Evolutionary conservation across 2,797 vertebrate species (phyloP).

Genomic region (Esox masquinongy): DNA sequence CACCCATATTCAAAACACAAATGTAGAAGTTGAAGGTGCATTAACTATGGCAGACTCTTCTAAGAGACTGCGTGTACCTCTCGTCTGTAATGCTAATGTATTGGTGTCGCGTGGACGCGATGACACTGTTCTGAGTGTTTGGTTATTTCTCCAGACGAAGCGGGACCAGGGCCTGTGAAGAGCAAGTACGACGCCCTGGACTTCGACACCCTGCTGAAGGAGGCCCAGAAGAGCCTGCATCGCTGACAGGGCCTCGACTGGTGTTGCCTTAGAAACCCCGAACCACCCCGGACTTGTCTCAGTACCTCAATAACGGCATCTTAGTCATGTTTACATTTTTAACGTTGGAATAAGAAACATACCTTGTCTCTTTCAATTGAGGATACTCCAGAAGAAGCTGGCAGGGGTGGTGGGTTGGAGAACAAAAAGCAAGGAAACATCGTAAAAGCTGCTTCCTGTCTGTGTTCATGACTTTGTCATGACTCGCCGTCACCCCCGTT

Average conservation of each 20-base stretch:
- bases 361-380: constrained; percentile 66
- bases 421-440: constrained; percentile 49
- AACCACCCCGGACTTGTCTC: constrained; percentile 78
- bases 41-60: background rate
- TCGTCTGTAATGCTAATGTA: background rate
- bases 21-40: background rate
- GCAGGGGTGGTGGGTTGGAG: constrained; percentile 48
- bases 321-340: constrained; percentile 99
- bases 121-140: background rate
- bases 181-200: constrained; percentile 98
- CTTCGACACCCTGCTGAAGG: constrained; percentile 98
- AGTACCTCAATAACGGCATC: constrained; percentile 96
- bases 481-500: constrained; percentile 31
- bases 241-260: constrained; percentile 76
- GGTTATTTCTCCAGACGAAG: constrained; percentile 73
- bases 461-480: constrained; percentile 59
- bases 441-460: constrained; percentile 68
- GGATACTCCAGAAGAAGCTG: constrained; percentile 65
- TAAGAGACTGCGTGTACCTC: too few species aligned
- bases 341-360: constrained; percentile 82
- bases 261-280: constrained; percentile 63
- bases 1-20: background rate
- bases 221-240: constrained; percentile 97
- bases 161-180: constrained; percentile 83
- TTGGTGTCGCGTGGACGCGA: background rate